Base-by-base conservation (phyloP, 2,113 vertebrate species). In the Macrotis lagotis region DNA sequence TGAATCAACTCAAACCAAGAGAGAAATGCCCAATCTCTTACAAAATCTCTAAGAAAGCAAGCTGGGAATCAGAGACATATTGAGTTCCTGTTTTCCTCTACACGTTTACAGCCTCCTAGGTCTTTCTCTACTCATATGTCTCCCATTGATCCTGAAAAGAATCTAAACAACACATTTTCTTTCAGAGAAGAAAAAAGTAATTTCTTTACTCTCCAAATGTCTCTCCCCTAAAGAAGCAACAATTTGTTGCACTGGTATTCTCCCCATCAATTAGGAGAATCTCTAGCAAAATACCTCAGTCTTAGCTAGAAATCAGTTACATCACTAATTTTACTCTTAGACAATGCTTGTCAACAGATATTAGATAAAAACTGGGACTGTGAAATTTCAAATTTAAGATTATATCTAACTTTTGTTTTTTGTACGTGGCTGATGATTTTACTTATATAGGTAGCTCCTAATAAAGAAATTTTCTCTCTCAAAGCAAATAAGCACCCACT, bases 281-380 rank as follows among this genome's bases (percentile, higher is more conserved):
- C 16, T n/a, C 59, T 19, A 74, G 59, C 59, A 66, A 66, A 37
- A 16, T 66, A 14, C 31, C 14, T 2, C 31, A 66, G 59, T 31
- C 59, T 74, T 19, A 74, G 14, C 12, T 66, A 1, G 14, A n/a
- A 37, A 74, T 74, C 37, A 19, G 55, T 74, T 74, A n/a, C 37
- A 19, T 74, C 37, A 74, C 37, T 74, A n/a, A 74, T 28, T 55
- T 92, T 96, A 83, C 91, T 89, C 50, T 83, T 95, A 37, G 66
- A 91, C 90, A 94, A 92, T 89, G 51, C 0, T 47, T 25, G 83
- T 89, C 83, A 47, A 47, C 89, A 93, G 89, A 92, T n/a, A 8
- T 24, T n/a, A 66, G 11, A 48, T 25, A 92, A 95, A 93, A 28
- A 51, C 48, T 92, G 44, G 94, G 47, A 66, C 5, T 50, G 50